Evolutionary conservation across 2,888 invertebrate genomes (phyloP), one percentile per base, ranked within the genome.

Genomic region (Dasysyrphus albostriatus): DNA sequence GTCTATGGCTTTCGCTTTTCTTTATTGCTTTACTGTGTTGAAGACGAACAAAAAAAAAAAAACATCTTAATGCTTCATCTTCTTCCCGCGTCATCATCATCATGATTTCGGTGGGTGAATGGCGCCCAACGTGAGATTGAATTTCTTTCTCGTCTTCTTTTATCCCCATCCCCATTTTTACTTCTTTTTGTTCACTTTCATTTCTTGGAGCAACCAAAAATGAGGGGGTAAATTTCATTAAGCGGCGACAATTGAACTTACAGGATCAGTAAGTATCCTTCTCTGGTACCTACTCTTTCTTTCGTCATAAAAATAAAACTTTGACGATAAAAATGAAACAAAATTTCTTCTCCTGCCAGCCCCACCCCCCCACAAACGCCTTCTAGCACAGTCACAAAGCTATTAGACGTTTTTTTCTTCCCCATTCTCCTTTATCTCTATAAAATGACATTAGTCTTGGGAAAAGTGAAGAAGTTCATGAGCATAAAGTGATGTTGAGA

Each of bases 221-320:
- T 56, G 65, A 24, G 61, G 78, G 74, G 83, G 78, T 83, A 83
- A 87, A 87, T 87, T 87, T 87, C 87, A 87, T 87, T 87, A 87
- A 83, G 87, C 87, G 87, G 87, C 83, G 87, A 87, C 87, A 87
- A 87, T 87, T 87, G 87, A 83, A 87, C 87, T 87, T 83, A 51
- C 82, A 74, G 85, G 78, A 87, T 74, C 75, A 78, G 75, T 65
- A 72, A 84, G 81, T 67, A 76, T 78, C 74, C 73, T 32, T 37
- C 37, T 44, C 16, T n/a, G 32, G 7, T 32, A 32, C 32, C 32
- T 69, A 19, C 59, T 67, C 72, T 67, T 70, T 47, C 63, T 83
- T 78, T 87, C 74, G 65, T 58, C 87, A 79, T 87, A 74, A 83
- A 78, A 74, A 59, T 70, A 77, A 82, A 82, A 85, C 82, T 85